Percentiles rank a stretch among this genome's conserved stretches.
phyloP scores from a whole-genome alignment of 2,113 vertebrate genomes.

The Xiphorhynchus elegans region DNA sequence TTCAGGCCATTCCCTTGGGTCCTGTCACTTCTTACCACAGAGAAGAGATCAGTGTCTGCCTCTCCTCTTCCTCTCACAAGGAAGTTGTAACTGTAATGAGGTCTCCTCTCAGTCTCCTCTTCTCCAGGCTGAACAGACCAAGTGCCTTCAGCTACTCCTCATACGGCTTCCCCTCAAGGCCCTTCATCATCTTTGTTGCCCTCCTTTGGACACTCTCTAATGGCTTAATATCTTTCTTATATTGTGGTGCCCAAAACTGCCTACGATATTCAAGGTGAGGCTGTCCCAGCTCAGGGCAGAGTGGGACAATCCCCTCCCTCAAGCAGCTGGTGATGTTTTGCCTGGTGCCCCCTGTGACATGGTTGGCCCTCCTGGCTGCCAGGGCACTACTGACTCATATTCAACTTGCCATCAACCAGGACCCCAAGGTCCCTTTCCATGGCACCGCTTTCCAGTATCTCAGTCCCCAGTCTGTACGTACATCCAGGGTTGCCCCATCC shows the following conservation, averaged over 20 bases:
- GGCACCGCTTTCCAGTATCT: neutral
- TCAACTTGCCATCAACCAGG: neutral
- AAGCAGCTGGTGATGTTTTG: rapidly evolving
- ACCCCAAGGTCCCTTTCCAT: neutral
- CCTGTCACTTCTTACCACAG: neutral
- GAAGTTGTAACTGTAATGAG: neutral
- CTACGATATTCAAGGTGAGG: neutral
- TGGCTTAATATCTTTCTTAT: neutral
- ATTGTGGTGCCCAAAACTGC: neutral
- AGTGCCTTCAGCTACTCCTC: neutral
- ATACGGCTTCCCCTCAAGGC: neutral
- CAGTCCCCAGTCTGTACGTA: neutral
- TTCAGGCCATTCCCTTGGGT: neutral
- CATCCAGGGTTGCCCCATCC: neutral
- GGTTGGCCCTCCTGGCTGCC: neutral
- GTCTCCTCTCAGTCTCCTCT: neutral
- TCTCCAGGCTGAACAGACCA: neutral
- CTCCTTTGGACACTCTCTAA: neutral
- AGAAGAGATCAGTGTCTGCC: neutral
- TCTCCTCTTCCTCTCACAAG: neutral
- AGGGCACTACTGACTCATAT: neutral
- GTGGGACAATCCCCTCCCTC: neutral
- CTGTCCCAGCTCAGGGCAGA: neutral
- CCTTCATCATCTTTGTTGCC: neutral
- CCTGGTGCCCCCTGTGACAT: neutral